Evolutionary conservation across 2,113 vertebrate genomes (phyloP), one percentile per base, ranked within the genome.

Genomic region (Neolamprologus falcicula): DNA sequence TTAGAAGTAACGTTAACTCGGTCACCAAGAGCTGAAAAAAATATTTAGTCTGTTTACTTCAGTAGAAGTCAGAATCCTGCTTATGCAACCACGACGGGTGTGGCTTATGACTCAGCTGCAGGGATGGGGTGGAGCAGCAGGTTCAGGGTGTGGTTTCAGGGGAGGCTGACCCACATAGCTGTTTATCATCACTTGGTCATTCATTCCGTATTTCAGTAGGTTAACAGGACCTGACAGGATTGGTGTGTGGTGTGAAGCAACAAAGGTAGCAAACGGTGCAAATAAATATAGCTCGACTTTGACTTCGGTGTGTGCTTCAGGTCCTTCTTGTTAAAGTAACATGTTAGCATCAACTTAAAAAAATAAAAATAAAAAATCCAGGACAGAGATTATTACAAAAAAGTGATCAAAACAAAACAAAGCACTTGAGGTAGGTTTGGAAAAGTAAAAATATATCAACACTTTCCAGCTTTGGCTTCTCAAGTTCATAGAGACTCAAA

Each of bases 151-250:
- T 28, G 24, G 55, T 59, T 9, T 59, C 13, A 28, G 26, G 26
- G 5, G 24, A 59, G 55, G 55, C 26, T 59, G 7, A 59, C 55
- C 26, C 26, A 16, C 55, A 59, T 9, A 9, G 26, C 0, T 28
- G 26, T 28, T 59, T 59, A 59, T 4, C 26, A 59, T 59, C 24
- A 59, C 55, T 9, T 3, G 55, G 26, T 28, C 7, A 31, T 59
- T 16, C 26, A 59, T 31, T 59, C 2, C 0, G 0, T 2, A 59
- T 59, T 59, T 59, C 13, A 59, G 26, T 0, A 59, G 55, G 13
- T 59, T 9, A 59, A 59, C 55, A 59, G 55, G 5, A 59, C 55
- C 26, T 31, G 26, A 28, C 26, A 16, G 26, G 26, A 28, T 16
- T 28, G 5, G 24, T 59, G 55, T 6, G 26, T 53, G 52, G 19